These are phyloP conservation scores for Daphoenositta chrysoptera DNA, from an alignment of 2,113 vertebrate genomes.

Conservation along the genomic window DNA sequence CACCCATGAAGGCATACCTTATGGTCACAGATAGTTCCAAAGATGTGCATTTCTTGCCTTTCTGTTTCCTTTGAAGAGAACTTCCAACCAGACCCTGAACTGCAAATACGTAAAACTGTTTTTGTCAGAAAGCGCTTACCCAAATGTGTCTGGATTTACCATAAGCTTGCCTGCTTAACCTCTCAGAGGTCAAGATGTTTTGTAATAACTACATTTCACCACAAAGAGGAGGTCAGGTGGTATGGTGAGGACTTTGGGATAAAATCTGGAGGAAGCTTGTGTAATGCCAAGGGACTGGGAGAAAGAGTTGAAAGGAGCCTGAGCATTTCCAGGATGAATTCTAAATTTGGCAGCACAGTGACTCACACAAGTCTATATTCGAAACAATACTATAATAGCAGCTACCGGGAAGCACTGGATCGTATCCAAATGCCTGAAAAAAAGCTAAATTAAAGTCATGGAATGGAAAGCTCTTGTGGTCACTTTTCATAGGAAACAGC, in stretches of 20 bases:
- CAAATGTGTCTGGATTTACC: not conserved
- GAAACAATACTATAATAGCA: not conserved
- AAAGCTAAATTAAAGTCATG: not conserved
- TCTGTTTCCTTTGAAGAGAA: not conserved
- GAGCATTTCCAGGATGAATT: not conserved
- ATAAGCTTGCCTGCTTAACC: slow-evolving; percentile 10
- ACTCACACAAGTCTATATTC: not conserved
- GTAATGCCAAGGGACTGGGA: not conserved
- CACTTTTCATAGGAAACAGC: not conserved
- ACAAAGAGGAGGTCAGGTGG: not conserved
- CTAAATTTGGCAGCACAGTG: not conserved
- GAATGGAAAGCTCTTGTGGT: not conserved
- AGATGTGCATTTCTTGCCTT: not conserved
- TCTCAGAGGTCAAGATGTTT: not conserved
- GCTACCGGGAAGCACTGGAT: not conserved
- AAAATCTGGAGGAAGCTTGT: not conserved
- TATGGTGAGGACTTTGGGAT: not conserved
- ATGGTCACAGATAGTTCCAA: not conserved
- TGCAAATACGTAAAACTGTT: not conserved
- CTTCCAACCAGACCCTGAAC: not conserved
- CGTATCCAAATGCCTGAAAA: not conserved
- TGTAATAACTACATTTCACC: not conserved
- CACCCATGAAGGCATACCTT: not conserved
- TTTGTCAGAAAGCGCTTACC: not conserved
- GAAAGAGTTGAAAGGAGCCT: not conserved